Conservation (phyloP, 2,797 vertebrate species). For the Sylvilagus floridanus region DNA sequence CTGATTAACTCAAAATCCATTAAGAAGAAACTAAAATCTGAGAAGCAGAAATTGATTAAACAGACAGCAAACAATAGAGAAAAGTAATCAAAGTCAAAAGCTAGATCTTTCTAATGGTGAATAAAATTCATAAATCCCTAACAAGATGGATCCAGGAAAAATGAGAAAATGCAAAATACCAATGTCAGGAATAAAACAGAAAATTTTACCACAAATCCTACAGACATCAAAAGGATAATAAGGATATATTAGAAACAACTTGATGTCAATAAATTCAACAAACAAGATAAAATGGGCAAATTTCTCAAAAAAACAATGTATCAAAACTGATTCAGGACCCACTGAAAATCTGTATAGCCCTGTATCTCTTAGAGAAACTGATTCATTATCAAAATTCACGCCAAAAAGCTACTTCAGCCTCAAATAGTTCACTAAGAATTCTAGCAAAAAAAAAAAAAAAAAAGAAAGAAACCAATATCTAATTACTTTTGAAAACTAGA, state of each 20-base stretch:
- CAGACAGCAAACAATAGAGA: constrained; percentile 11
- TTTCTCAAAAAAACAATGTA: constrained; percentile 8
- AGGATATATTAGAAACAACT: background rate
- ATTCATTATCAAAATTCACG: constrained; percentile 1
- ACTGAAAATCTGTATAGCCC: background rate
- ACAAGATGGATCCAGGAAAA: background rate
- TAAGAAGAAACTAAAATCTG: background rate
- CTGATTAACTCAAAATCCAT: background rate
- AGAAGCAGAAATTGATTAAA: background rate
- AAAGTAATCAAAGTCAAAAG: constrained; percentile 16
- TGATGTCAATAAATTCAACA: background rate
- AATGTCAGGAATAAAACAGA: background rate
- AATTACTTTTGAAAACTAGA: background rate
- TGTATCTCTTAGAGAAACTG: background rate
- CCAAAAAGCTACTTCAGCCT: background rate
- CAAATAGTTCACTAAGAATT: background rate
- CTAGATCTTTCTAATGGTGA: background rate
- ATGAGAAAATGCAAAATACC: background rate
- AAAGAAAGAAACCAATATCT: background rate
- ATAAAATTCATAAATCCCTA: constrained; percentile 1
- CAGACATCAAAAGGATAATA: background rate
- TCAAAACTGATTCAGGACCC: constrained; percentile 25
- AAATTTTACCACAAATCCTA: background rate
- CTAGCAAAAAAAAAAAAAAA: background rate
- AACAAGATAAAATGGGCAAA: background rate